phyloP scores from a whole-genome alignment of 2,113 vertebrate genomes.

The Sebastes fasciatus region DNA sequence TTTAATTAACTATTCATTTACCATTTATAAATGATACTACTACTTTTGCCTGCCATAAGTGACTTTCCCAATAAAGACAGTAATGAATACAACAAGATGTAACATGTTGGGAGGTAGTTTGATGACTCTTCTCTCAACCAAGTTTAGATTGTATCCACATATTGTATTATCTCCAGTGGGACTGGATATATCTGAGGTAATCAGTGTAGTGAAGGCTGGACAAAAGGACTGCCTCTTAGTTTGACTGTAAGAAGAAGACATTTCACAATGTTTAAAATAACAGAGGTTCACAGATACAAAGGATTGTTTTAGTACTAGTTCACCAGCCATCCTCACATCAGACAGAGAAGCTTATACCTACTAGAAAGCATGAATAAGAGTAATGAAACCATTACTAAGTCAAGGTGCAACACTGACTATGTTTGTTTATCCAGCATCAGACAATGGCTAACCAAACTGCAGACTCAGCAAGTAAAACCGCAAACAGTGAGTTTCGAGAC shows the following conservation, averaged over 20 bases:
- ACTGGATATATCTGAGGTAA: neutral
- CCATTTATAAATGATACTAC: no score
- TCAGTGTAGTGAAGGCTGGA: neutral
- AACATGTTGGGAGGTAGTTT: neutral
- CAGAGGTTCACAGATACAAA: neutral
- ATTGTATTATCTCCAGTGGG: neutral
- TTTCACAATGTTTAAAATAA: neutral
- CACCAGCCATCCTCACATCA: no score
- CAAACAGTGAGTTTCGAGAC: neutral
- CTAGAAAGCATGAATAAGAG: neutral
- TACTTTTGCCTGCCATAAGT: neutral
- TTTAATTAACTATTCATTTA: no score
- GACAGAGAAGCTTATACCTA: no score
- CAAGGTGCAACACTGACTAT: no score
- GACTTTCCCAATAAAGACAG: neutral
- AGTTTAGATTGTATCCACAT: neutral
- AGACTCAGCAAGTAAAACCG: neutral
- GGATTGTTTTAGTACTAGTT: no score
- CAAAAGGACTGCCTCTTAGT: neutral
- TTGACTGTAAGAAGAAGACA: neutral
- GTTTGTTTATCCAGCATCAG: neutral
- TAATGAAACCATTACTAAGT: neutral
- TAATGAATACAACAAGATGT: neutral
- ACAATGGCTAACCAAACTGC: neutral
- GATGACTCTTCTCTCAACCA: neutral